Base-by-base conservation (phyloP, 2,113 vertebrate species). In the Petromus typicus region DNA sequence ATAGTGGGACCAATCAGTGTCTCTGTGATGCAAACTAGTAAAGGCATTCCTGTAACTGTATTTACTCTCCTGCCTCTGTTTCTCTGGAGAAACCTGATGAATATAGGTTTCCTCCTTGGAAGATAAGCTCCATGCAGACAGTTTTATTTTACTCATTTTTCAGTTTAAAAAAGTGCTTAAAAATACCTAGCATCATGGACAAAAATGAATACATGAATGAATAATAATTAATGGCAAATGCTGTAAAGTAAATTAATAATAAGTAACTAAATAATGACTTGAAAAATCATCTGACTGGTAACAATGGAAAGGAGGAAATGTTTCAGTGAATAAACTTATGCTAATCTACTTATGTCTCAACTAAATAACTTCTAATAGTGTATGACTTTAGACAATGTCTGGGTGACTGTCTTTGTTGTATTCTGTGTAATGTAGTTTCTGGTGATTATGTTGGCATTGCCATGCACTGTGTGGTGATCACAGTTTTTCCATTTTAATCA, bases 201-300 rank as follows among this genome's bases (percentile, higher is more conserved):
- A 34, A 92, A 81, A 86, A 75, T 85, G 20, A 93, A 69, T 23
- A 73, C 2, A 51, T n/a, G 40, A 80, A 22, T 73, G 32, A 71
- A 79, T 81, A 90, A 40, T 66, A 84, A 80, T 34, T 79, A 69
- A 56, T 63, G 85, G 25, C 25, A 27, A 5, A 4, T 48, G 17
- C 71, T 48, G 4, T 75, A 45, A 75, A 30, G 23, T 75, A 45
- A 75, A 30, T 43, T 73, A 73, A 75, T 75, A 75, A 75, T 75
- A 27, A 45, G 8, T 69, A 69, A 69, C 16, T 79, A 27, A n/a
- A 37, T 85, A 81, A 82, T 34, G 66, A 20, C 6, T 86, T 88
- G 34, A 93, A 87, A 92, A 84, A 14, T 61, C 6, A 86, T 59
- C 40, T 71, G 73, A 93, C 45, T 82, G 12, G 89, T 86, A 73